These are phyloP conservation scores for Odiellus spinosus DNA, from an alignment of 2,888 invertebrate species.

Conservation along the genomic window DNA sequence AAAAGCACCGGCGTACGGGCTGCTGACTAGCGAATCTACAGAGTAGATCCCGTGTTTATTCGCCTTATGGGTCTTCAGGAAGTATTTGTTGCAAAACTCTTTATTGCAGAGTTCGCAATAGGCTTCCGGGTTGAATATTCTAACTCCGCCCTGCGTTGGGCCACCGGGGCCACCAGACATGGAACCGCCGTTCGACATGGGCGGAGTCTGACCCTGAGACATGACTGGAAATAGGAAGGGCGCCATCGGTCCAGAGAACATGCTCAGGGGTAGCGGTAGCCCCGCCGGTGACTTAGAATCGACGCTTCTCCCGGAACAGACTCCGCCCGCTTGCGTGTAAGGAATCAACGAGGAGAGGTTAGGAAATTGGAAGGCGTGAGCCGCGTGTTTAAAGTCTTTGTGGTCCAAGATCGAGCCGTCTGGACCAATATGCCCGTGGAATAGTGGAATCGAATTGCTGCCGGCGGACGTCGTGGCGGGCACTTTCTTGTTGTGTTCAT, in stretches of 20 bases:
- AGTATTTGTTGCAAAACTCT: conserved; percentile 97
- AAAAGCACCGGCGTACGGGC: conserved; percentile 16
- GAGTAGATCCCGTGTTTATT: conserved; percentile 91
- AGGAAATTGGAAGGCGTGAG: conserved; percentile 16
- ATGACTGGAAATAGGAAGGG: conserved; percentile 20
- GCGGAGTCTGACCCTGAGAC: conserved; percentile 9
- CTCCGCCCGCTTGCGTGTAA: conserved; percentile 10
- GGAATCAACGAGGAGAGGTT: conserved; percentile 18
- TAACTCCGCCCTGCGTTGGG: conserved; percentile 15
- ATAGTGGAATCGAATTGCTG: no score
- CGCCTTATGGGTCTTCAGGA: conserved; percentile 91
- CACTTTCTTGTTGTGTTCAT: no score
- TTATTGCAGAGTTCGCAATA: conserved; percentile 96
- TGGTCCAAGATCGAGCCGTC: neutral
- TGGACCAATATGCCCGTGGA: no score
- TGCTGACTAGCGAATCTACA: conserved; percentile 27
- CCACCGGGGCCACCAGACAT: conserved; percentile 5
- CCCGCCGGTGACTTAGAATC: conserved; percentile 11
- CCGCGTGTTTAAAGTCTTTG: conserved; percentile 6
- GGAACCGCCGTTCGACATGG: conserved; percentile 13
- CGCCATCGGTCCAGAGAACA: conserved; percentile 21
- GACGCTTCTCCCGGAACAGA: neutral
- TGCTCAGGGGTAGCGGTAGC: conserved; percentile 15
- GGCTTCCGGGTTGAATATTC: conserved; percentile 91
- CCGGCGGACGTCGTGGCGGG: no score